Evolutionary conservation across 1,140 invertebrate genomes (phyloP).

Genomic region (Manduca sexta): DNA sequence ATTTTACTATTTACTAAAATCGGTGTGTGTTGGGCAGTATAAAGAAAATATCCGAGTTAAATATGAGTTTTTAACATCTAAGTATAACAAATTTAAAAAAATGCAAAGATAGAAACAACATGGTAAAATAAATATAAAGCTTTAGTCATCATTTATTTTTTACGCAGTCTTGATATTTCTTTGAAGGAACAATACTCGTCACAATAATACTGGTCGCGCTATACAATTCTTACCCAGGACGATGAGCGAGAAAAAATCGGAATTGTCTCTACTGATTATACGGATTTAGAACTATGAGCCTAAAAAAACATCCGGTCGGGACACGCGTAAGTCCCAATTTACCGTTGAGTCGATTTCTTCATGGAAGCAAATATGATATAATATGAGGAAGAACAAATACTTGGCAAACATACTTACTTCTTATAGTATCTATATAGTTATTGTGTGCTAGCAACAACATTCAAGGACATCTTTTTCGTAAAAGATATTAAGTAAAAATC

Average conservation of each 20-base stretch:
- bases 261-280: neutral
- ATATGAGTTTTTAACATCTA: neutral
- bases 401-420: too few relatives aligned
- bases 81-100: too few relatives aligned
- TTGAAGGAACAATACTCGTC: constrained; percentile 13
- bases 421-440: too few relatives aligned
- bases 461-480: too few relatives aligned
- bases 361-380: neutral
- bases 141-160: constrained; percentile 22
- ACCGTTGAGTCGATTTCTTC: constrained; percentile 7
- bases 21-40: too few relatives aligned
- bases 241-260: constrained; percentile 12
- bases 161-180: constrained; percentile 14
- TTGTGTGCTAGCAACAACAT: too few relatives aligned
- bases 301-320: constrained; percentile 27
- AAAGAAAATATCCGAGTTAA: neutral
- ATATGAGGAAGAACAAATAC: neutral
- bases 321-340: constrained; percentile 15
- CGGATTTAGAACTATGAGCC: neutral
- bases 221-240: constrained; percentile 18
- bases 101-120: too few relatives aligned
- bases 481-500: too few relatives aligned
- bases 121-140: constrained; percentile 8
- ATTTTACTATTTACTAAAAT: too few relatives aligned
- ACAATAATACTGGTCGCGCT: constrained; percentile 16